Evolutionary conservation across 2,113 vertebrate genomes (phyloP).

Genomic region (Tichodroma muraria): DNA sequence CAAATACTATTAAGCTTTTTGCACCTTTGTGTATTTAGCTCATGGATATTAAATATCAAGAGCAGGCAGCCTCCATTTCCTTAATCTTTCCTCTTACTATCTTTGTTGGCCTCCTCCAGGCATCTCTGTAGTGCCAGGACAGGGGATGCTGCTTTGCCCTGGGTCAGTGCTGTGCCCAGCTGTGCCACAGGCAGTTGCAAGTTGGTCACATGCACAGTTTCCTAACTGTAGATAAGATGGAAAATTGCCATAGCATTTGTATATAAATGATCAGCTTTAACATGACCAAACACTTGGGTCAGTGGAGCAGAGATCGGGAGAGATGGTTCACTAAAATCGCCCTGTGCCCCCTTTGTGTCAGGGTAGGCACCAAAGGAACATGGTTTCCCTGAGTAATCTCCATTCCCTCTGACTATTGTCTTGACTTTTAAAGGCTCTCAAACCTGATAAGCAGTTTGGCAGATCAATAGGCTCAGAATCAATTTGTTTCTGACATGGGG

Average conservation of each 20-base stretch:
- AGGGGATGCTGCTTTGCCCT: not conserved
- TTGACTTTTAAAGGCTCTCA: not conserved
- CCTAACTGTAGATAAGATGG: not conserved
- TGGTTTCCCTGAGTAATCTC: not conserved
- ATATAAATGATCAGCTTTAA: not conserved
- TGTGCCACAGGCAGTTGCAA: not conserved
- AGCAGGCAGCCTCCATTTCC: slow-evolving; percentile 36
- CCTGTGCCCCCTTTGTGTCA: not conserved
- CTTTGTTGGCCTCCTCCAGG: not conserved
- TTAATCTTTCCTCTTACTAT: not conserved
- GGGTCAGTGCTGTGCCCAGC: not conserved
- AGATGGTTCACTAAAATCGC: not conserved
- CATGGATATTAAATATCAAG: slow-evolving; percentile 54
- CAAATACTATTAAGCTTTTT: slow-evolving; percentile 78
- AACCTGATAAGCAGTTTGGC: slow-evolving; percentile 22
- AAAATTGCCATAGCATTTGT: not conserved
- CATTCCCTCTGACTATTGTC: slow-evolving; percentile 10
- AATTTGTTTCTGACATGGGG: not conserved
- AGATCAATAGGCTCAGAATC: slow-evolving; percentile 5
- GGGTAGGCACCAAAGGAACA: not conserved
- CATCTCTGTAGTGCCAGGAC: not conserved
- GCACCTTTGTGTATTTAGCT: slow-evolving; percentile 68
- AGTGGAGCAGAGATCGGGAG: not conserved
- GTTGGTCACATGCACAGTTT: not conserved
- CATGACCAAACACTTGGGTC: not conserved